phyloP scores from a whole-genome alignment of 2,797 vertebrate species.

The Lepilemur ruficaudatus region DNA sequence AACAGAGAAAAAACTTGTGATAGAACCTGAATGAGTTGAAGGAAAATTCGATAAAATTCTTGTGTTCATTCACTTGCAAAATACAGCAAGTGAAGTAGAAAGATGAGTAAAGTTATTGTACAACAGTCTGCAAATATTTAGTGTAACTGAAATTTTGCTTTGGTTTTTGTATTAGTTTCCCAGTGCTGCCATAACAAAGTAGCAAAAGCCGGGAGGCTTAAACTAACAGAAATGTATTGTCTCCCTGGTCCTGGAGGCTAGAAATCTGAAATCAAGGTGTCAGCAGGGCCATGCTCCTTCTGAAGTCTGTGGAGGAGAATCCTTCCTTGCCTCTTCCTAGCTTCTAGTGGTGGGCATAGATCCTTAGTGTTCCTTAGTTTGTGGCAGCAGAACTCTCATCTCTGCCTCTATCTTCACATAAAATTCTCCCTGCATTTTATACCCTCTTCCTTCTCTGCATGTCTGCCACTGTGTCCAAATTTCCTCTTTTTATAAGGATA shows the following conservation, averaged over 20 bases:
- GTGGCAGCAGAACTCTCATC: fast-evolving
- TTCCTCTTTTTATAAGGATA: background rate
- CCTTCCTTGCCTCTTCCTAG: background rate
- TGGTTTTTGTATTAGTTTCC: background rate
- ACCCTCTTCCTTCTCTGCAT: background rate
- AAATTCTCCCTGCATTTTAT: background rate
- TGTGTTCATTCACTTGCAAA: background rate
- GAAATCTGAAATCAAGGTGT: background rate
- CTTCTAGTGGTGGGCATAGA: background rate
- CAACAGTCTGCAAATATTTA: background rate
- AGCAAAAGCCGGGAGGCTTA: background rate
- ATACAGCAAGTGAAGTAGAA: background rate
- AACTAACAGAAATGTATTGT: background rate
- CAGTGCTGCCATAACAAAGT: background rate
- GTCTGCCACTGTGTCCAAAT: background rate
- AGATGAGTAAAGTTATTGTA: background rate
- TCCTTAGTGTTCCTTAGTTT: background rate
- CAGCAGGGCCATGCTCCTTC: background rate
- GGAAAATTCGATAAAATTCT: background rate
- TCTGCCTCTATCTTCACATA: background rate
- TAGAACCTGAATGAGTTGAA: background rate
- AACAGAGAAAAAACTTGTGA: background rate
- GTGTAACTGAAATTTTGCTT: background rate
- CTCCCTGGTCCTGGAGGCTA: background rate
- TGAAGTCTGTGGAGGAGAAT: background rate